Base-by-base conservation (phyloP, 2,113 vertebrate species). In the Coturnix japonica region DNA sequence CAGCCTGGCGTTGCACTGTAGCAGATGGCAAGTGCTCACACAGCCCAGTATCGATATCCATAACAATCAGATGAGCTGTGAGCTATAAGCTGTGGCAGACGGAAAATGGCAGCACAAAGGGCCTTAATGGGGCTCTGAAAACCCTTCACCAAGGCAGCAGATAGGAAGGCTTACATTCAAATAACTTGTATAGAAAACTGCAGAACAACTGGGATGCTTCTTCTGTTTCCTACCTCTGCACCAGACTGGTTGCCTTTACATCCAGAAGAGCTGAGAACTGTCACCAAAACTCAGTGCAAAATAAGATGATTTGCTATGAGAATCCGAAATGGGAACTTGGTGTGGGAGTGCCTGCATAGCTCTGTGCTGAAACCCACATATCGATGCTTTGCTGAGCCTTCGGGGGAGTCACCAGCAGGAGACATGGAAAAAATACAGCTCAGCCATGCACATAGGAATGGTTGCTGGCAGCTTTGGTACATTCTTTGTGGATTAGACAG, bases 91-190 rank as follows among this genome's bases (percentile, higher is more conserved):
- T 71, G 64, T 80, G 90, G 72, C 93, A 96, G 93, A 89, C 69
- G 89, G 91, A 92, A 96, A 95, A 95, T 71, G 93, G 77, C 85
- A 95, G 85, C 43, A 94, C 81, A 82, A 87, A 92, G 93, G 79
- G 41, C 60, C 92, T 92, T 73, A 44, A 78, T 66, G 31, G 57
- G 37, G 78, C n/a, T 71, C 71, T 85, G 89, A 61, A 71, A 95
- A 83, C 75, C 60, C 64, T 67, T 46, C 78, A 82, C 28, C 70
- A 92, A 90, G 84, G 73, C 59, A 90, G 73, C 35, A 87, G 75
- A 86, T 15, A 49, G 51, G 25, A 70, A 79, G 31, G 63, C 75
- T 90, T 77, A 30, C 13, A 79, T 73, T 65, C 63, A 47, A 43
- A 87, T 21, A 53, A 6, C 13, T 90, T 37, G 60, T 9, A 30